A percentile compares a stretch with the other conserved stretches of the same genome.
These are phyloP conservation scores for Muscina levida DNA, from an alignment of 2,888 invertebrate genomes.

Conservation along the genomic window DNA sequence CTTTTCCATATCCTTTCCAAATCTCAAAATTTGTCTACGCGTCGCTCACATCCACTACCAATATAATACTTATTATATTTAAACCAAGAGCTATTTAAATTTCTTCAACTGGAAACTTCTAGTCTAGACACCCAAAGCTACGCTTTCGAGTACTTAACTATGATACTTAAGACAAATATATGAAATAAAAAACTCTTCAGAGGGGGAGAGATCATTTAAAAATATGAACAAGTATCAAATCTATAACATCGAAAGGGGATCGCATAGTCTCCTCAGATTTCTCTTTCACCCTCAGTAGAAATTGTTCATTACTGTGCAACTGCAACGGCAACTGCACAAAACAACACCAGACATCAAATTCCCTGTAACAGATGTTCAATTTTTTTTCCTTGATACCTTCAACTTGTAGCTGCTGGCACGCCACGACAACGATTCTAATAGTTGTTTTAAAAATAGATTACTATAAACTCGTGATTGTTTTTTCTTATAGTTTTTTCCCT, in stretches of 20 bases:
- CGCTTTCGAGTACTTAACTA: slow-evolving; percentile 62
- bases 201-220: background rate
- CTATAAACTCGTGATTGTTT: slow-evolving; percentile 28
- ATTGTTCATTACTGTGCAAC: slow-evolving; percentile 4
- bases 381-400: background rate
- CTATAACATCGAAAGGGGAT: slow-evolving; percentile 2
- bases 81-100: no score
- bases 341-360: slow-evolving; percentile 25
- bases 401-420: background rate
- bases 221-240: background rate
- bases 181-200: no score
- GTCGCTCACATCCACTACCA: background rate
- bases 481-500: background rate
- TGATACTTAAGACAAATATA: slow-evolving; percentile 27
- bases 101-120: background rate
- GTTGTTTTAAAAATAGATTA: slow-evolving; percentile 30
- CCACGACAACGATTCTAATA: slow-evolving; percentile 3
- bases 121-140: slow-evolving; percentile 61
- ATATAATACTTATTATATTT: no score
- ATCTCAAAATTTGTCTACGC: background rate
- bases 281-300: slow-evolving; percentile 3
- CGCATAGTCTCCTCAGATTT: no score
- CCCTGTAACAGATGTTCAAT: slow-evolving; percentile 44
- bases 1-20: background rate
- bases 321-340: background rate